Base-by-base conservation (phyloP, 2,888 invertebrate genomes). In the Dichetophora obliterata region DNA sequence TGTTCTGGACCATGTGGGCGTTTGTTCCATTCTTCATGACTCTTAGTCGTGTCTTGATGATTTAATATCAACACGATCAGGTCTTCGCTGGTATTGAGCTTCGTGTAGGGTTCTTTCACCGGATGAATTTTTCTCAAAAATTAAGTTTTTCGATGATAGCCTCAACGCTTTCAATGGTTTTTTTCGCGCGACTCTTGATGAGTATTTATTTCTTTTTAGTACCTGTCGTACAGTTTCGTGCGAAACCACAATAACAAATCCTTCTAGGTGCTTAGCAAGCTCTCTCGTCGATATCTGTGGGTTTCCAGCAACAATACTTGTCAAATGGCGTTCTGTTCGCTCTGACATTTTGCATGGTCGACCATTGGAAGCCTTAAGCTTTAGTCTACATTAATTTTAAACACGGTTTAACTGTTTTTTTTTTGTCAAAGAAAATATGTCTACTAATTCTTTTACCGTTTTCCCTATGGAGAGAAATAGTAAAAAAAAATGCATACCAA, bases 141-240 rank as follows among this genome's bases (percentile, higher is more conserved):
- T n/a, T n/a, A n/a, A n/a, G 31, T 31, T 43, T 76, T 76, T 76
- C 19, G 14, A 76, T 37, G 48, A 71, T 24, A 48, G n/a, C 63
- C 22, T 24, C n/a, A n/a, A n/a, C 34, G 70, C 63, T 43, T 61
- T 75, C 22, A 75, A 61, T 14, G 68, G 69, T 75, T 80, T 80
- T 71, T 78, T 78, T 34, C 79, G 76, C 34, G 81, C 80, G 68
- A 52, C 22, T 79, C 78, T 77, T 79, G 78, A 78, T 31, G 52
- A 73, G 57, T 78, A 77, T 74, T 79, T 79, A 76, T 81, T 74
- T 48, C 68, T 59, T 48, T 71, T 37, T 70, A 79, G 37, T 48
- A 52, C 71, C 69, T 79, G 77, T 6, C 78, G 74, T 66, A 79
- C 68, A 57, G 79, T 80, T 80, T 77, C 77, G 71, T 80, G 74